Conservation (phyloP, 2,888 invertebrate species). For the Scaeva pyrastri region DNA sequence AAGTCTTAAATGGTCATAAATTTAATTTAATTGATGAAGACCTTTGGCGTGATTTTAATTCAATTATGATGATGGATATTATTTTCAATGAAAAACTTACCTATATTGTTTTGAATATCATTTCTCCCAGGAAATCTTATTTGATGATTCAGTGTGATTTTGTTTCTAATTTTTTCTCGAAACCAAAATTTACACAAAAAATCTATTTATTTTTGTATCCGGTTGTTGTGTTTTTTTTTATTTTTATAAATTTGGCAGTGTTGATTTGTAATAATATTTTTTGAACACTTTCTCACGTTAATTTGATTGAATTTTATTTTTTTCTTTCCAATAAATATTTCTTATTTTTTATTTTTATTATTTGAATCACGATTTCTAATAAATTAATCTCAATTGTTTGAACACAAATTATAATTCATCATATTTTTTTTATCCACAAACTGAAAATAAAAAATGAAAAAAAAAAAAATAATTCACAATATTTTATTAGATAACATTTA, state of each 20-base stretch:
- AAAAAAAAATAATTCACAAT: constrained; percentile 39
- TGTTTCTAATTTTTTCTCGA: constrained; percentile 18
- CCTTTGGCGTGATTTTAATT: constrained; percentile 9
- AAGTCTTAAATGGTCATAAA: constrained; percentile 7
- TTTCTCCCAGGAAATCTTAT: constrained; percentile 68
- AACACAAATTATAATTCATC: constrained; percentile 66
- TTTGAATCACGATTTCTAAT: constrained; percentile 48
- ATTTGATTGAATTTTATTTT: constrained; percentile 1
- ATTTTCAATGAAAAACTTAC: constrained; percentile 34
- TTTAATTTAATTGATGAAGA: constrained; percentile 4
- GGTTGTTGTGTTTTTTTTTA: background rate
- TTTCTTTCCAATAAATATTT: constrained; percentile 19
- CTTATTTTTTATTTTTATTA: constrained; percentile 24
- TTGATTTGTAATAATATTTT: constrained; percentile 51
- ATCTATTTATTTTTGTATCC: constrained; percentile 40
- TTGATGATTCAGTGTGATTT: constrained; percentile 66
- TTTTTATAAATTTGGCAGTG: constrained; percentile 56
- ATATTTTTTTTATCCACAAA: constrained; percentile 54
- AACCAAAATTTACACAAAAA: constrained; percentile 37
- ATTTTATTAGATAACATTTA: constrained; percentile 34
- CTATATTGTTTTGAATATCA: constrained; percentile 73
- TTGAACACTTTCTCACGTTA: constrained; percentile 56
- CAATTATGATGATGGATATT: background rate
- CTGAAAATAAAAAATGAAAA: constrained; percentile 57
- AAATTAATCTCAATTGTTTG: constrained; percentile 72